Conservation (phyloP, 2,113 vertebrate genomes). For the Hippocampus mohnikei region DNA sequence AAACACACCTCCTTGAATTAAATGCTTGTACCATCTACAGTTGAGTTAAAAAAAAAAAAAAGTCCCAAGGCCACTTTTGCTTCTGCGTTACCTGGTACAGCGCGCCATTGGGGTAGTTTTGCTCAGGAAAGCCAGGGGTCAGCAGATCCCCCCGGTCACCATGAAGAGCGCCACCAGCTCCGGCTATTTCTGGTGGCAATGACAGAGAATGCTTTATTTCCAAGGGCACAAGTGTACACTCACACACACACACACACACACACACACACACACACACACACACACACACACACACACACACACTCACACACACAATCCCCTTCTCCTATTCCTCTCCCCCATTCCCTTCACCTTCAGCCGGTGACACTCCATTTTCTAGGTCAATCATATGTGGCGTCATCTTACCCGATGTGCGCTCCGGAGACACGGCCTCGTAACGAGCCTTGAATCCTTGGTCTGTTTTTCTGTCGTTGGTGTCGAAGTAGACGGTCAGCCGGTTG, state of each 20-base stretch:
- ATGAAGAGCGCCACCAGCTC: slow-evolving; percentile 70
- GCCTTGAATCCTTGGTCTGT: slow-evolving; percentile 72
- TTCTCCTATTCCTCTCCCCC: slow-evolving; percentile 3
- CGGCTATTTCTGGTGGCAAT: slow-evolving; percentile 66
- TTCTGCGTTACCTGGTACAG: slow-evolving; percentile 67
- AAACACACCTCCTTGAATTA: background rate
- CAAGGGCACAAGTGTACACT: slow-evolving; percentile 43
- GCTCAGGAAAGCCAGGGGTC: slow-evolving; percentile 64
- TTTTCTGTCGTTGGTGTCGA: slow-evolving; percentile 64
- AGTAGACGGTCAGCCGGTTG: slow-evolving; percentile 66
- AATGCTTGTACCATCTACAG: background rate
- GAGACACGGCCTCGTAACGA: slow-evolving; percentile 64
- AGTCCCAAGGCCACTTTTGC: background rate
- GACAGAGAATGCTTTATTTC: slow-evolving; percentile 50
- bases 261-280: slow-evolving; percentile 10
- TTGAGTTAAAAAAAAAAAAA: background rate
- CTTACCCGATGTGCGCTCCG: slow-evolving; percentile 58
- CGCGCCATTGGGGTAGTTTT: slow-evolving; percentile 60
- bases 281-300: background rate
- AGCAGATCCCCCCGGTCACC: slow-evolving; percentile 69
- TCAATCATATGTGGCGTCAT: slow-evolving; percentile 22
- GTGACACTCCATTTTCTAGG: slow-evolving; percentile 52
- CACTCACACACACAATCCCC: slow-evolving; percentile 6
- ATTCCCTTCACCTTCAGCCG: slow-evolving; percentile 2
- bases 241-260: background rate